Conservation (phyloP, 2,797 vertebrate genomes). For the Avahi laniger region DNA sequence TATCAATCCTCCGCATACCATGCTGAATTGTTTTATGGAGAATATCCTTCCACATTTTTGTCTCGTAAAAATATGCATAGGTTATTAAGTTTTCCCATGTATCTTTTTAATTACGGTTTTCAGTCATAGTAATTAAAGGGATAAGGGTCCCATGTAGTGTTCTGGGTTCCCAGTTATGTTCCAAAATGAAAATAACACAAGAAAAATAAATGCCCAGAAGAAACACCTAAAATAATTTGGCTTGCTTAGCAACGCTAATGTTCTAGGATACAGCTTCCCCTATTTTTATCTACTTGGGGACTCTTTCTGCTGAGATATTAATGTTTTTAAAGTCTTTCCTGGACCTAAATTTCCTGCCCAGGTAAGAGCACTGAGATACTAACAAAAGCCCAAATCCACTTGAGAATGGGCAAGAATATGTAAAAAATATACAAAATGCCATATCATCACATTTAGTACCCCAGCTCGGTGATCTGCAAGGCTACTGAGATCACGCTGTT, state of each 20-base stretch:
- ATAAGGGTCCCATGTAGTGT: too few species aligned
- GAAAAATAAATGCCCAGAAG: neutral
- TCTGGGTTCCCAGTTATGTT: neutral
- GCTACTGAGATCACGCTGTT: accelerated
- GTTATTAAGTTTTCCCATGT: neutral
- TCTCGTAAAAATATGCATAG: neutral
- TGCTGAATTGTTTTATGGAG: neutral
- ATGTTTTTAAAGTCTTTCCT: neutral
- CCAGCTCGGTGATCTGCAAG: neutral
- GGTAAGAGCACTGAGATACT: neutral
- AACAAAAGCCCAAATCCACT: neutral
- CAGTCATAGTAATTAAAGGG: neutral
- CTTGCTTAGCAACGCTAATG: neutral
- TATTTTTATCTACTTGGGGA: neutral
- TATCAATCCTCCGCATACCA: neutral
- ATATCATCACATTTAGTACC: accelerated
- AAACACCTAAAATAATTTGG: neutral
- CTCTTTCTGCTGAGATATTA: neutral
- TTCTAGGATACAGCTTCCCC: too few species aligned
- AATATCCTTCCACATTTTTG: neutral
- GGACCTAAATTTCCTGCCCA: neutral
- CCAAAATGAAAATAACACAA: neutral
- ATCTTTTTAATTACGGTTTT: neutral
- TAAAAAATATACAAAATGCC: neutral
- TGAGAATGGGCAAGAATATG: neutral